Evolutionary conservation across 2,113 vertebrate species (phyloP), one percentile per base, ranked within the genome.

Genomic region (Hyaena hyaena): DNA sequence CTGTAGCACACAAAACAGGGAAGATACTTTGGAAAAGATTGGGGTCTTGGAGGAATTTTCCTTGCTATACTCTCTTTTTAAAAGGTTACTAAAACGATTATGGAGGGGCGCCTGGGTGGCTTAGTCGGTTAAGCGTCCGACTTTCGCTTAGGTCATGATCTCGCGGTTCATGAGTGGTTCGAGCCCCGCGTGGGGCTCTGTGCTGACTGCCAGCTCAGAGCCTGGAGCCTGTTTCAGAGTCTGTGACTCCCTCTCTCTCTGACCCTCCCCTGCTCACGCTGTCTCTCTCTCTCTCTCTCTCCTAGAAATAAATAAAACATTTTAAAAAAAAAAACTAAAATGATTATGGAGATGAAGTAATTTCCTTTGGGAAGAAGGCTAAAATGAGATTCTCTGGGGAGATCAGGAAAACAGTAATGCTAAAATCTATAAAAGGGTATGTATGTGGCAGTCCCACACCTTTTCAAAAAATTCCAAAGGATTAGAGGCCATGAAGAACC

Each of bases 391-490:
- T 82, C 17, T 43, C 16, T 50, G 66, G n/a, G 14, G 28, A 65
- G 23, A n/a, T 83, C 45, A 69, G 17, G 39, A 55, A 96, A 86
- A 8, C 28, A 69, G 8, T 73, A 76, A 24, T 73, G 15, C 65
- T 80, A 5, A 91, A 79, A 79, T 88, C 77, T 86, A 1, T 63
- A 53, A 90, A 87, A 84, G 26, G 23, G 5, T 79, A 10, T 68
- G 33, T 1, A 24, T 55, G 28, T 83, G 35, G 68, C 50, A 71
- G 1, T 80, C 50, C 50, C 16, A 7, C 10, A 43, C 16, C 68
- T 90, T 97, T 58, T 58, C 19, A 77, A 82, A 94, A 87, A 95
- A 73, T 61, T 63, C 17, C 11, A 50, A 89, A 95, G 35, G 48
- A 45, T 77, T 81, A 85, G 55, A 55, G 14, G 21, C 58, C 81